Conservation (phyloP, 2,797 vertebrate genomes). For the Pogonophryne albipinna region DNA sequence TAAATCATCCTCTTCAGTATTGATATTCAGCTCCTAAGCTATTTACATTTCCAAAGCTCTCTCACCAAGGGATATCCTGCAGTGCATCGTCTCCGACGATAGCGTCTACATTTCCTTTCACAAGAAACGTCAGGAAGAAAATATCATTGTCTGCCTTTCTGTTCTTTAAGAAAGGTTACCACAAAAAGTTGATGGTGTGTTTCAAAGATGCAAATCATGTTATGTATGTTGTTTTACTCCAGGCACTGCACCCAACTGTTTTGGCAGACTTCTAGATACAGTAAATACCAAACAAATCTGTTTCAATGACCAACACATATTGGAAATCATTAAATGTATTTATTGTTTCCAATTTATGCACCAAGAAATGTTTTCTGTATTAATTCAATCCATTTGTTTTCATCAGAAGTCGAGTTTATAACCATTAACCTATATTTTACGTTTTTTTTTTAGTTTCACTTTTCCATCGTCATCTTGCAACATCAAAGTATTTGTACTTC, state of each 20-base stretch:
- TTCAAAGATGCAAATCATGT: slow-evolving; percentile 36
- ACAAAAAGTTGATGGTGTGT: slow-evolving; percentile 25
- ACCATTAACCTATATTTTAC: background rate
- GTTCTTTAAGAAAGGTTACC: slow-evolving; percentile 40
- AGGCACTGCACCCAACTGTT: slow-evolving; percentile 17
- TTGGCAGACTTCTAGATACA: slow-evolving; percentile 12
- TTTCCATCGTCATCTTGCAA: slow-evolving; percentile 16
- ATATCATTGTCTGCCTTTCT: slow-evolving; percentile 25
- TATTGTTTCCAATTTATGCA: background rate
- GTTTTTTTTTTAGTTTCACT: background rate
- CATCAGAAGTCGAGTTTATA: background rate
- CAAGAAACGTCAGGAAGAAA: slow-evolving; percentile 27
- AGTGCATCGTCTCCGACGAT: slow-evolving; percentile 23
- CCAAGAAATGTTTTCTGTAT: background rate
- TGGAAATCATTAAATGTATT: background rate
- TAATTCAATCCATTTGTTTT: slow-evolving; percentile 5
- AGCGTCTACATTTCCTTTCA: slow-evolving; percentile 14
- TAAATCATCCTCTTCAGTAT: slow-evolving; percentile 9
- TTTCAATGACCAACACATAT: slow-evolving; percentile 1
- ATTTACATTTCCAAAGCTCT: slow-evolving; percentile 35
- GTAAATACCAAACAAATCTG: slow-evolving; percentile 19
- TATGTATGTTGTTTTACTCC: background rate
- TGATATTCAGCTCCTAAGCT: slow-evolving; percentile 28
- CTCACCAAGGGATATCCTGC: slow-evolving; percentile 10
- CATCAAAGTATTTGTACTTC: slow-evolving; percentile 29